phyloP scores from a whole-genome alignment of 2,888 invertebrate species.

The Dicyrtoma fusca region DNA sequence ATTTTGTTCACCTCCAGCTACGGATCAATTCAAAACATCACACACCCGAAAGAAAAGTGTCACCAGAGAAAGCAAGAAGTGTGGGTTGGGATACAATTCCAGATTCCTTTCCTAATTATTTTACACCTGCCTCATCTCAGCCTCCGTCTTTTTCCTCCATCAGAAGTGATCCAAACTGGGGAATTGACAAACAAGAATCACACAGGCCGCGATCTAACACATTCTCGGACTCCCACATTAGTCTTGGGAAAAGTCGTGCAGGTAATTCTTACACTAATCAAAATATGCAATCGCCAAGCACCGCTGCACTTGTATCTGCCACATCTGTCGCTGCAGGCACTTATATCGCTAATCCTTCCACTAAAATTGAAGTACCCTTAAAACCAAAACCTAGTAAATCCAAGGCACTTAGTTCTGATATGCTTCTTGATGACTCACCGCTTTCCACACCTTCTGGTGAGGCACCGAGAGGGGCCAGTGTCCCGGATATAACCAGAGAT shows the following conservation, averaged over 20 bases:
- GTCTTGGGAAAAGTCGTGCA: conserved; percentile 7
- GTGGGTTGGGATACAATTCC: conserved; percentile 41
- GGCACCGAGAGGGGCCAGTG: conserved; percentile 43
- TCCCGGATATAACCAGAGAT: conserved; percentile 43
- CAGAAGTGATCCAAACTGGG: background rate
- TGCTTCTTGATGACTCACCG: conserved; percentile 43
- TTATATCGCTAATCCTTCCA: no score
- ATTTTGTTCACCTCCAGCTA: conserved; percentile 47
- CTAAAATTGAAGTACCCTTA: background rate
- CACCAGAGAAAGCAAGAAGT: conserved; percentile 48
- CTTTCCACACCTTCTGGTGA: conserved; percentile 25
- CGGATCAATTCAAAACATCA: conserved; percentile 37
- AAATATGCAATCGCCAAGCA: background rate
- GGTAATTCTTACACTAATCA: conserved; percentile 18
- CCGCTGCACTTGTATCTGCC: conserved; percentile 4
- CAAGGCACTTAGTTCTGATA: conserved; percentile 52
- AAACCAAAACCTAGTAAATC: conserved; percentile 36
- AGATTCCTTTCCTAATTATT: conserved; percentile 44
- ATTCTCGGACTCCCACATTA: conserved; percentile 31
- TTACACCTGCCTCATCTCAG: conserved; percentile 22
- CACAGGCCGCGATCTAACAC: conserved; percentile 29
- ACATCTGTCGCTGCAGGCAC: no score
- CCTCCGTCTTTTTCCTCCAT: conserved; percentile 4
- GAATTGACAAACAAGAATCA: background rate
- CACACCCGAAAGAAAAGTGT: conserved; percentile 37